Base-by-base conservation (phyloP, 1,140 invertebrate species). In the Caenorhabditis brenneri region DNA sequence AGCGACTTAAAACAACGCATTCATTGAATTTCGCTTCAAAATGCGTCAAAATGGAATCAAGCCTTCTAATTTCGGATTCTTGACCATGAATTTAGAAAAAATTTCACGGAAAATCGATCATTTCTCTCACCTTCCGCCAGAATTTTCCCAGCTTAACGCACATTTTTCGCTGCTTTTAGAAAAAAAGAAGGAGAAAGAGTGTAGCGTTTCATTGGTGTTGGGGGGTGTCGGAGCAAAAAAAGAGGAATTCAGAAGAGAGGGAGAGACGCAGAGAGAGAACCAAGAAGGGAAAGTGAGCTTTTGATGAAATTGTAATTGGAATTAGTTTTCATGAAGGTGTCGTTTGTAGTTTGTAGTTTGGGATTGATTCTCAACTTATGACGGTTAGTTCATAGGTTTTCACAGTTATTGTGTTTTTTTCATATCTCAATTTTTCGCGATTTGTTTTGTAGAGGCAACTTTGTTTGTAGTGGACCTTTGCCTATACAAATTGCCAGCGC, bases 331-430 rank as follows among this genome's bases (percentile, higher is more conserved):
- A 55, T n/a, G 4, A 22, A 55, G n/a, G n/a, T 29, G 19, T 31
- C 27, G 31, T 6, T 69, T 29, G n/a, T n/a, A n/a, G n/a, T n/a
- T n/a, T n/a, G n/a, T n/a, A n/a, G n/a, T n/a, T n/a, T n/a, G n/a
- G n/a, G n/a, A n/a, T n/a, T n/a, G n/a, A n/a, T n/a, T n/a, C n/a
- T n/a, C n/a, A n/a, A n/a, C n/a, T n/a, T n/a, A n/a, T n/a, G n/a
- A n/a, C n/a, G n/a, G n/a, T n/a, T n/a, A n/a, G n/a, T n/a, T n/a
- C n/a, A n/a, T n/a, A n/a, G n/a, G 9, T 36, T 49, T 49, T 79
- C 86, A 58, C 85, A 93, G 94, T 94, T 91, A 95, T 93, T n/a
- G n/a, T n/a, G n/a, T n/a, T 69, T 27, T 31, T 22, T 31, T 58
- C n/a, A 29, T 10, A 29, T n/a, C 9, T n/a, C 9, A 10, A 58